These are phyloP conservation scores for Heliconius cydno DNA, from an alignment of 2,888 invertebrate genomes.

Conservation along the genomic window DNA sequence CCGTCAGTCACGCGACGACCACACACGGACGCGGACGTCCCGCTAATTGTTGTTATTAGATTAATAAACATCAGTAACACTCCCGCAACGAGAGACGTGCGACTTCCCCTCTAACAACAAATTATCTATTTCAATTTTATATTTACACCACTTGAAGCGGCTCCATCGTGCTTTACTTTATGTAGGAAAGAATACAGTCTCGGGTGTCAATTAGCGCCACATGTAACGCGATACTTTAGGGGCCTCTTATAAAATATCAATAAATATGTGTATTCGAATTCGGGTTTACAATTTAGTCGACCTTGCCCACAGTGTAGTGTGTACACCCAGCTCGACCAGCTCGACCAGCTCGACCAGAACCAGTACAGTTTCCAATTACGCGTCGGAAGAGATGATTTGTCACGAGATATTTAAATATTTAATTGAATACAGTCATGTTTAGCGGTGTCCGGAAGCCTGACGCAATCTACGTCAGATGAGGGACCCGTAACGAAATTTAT, in stretches of 20 bases:
- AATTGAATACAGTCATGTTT: conserved; percentile 38
- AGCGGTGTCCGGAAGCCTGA: conserved; percentile 27
- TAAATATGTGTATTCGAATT: conserved; percentile 36
- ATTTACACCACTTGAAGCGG: conserved; percentile 1
- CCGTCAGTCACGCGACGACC: conserved; percentile 74
- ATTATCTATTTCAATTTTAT: conserved; percentile 3
- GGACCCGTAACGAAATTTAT: conserved; percentile 55
- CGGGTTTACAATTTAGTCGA: conserved; percentile 32
- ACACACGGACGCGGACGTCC: conserved; percentile 68
- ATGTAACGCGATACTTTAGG: conserved; percentile 41
- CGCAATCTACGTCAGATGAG: conserved; percentile 49
- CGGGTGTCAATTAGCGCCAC: conserved; percentile 37
- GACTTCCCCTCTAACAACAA: conserved; percentile 44
- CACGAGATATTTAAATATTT: conserved; percentile 43
- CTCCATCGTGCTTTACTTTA: neutral
- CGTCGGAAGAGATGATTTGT: conserved; percentile 40
- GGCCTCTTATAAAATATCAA: conserved; percentile 24
- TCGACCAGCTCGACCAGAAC: conserved; percentile 17
- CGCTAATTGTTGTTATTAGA: conserved; percentile 65
- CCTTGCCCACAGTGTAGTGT: conserved; percentile 15
- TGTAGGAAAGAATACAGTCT: conserved; percentile 24
- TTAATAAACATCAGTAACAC: conserved; percentile 59
- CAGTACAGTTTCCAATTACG: conserved; percentile 36
- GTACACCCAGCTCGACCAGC: neutral
- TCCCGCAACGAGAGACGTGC: conserved; percentile 46